These are phyloP conservation scores for Calosoma granatense DNA, from an alignment of 1,140 invertebrate species.

Conservation along the genomic window DNA sequence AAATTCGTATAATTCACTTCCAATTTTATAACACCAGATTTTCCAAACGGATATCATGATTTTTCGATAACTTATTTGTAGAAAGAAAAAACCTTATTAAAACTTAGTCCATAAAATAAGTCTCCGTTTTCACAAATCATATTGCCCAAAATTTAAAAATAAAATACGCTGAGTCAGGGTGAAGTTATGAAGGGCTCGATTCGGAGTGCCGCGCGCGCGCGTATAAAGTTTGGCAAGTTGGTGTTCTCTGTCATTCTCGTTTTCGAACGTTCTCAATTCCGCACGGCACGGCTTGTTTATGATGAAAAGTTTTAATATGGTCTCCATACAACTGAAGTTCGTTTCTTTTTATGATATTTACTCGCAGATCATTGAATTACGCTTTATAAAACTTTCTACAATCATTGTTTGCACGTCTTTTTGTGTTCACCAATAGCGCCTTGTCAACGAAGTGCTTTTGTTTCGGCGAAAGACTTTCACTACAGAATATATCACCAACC, in stretches of 20 bases:
- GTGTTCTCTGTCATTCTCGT: neutral
- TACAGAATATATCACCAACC: neutral
- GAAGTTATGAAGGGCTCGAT: too few species aligned
- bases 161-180: too few species aligned
- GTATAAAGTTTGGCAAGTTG: neutral
- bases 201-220: too few species aligned
- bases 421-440: neutral
- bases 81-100: too few species aligned
- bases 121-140: too few species aligned
- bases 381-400: slow-evolving; percentile 6
- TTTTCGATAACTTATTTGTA: too few species aligned
- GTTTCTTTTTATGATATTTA: slow-evolving; percentile 8
- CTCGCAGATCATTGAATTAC: neutral
- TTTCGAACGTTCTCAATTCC: slow-evolving; percentile 3
- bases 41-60: too few species aligned
- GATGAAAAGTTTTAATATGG: slow-evolving; percentile 8
- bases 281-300: neutral
- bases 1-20: too few species aligned
- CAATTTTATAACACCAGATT: too few species aligned
- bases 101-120: too few species aligned
- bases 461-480: neutral
- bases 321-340: slow-evolving; percentile 2
- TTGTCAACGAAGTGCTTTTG: neutral
- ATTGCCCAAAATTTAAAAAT: too few species aligned
- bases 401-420: neutral